Evolutionary conservation across 1,140 invertebrate species (phyloP), one percentile per base, ranked within the genome.

Genomic region (Littorina saxatilis): DNA sequence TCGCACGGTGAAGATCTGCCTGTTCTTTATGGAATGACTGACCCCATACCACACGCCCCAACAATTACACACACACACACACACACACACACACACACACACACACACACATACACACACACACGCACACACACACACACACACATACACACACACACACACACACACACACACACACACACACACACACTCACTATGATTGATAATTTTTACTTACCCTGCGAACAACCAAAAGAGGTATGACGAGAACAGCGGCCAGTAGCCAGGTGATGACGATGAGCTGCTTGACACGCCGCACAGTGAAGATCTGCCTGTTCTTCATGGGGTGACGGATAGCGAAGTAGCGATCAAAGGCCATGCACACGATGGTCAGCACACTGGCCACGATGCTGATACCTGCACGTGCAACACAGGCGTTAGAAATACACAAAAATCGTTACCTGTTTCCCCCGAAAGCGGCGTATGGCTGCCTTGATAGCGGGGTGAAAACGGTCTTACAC

Each of bases 331-430:
- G 61, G 27, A 91, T 90, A 32, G 88, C 90, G 50, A 90, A 82
- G 80, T 89, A 91, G 11, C 90, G 79, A 79, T 91, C 89, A 15
- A 88, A 80, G 73, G 88, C 88, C 87, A 91, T 89, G 52, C 85
- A 87, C 15, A 91, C 83, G 29, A 91, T 89, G 17, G 90, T 91
- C 58, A 91, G 68, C 2, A 91, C 88, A 55, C 89, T 91, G 47
- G 87, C 86, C 35, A 87, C 87, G 15, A 91, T 84, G 20, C 83
- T 89, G 17, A 91, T 80, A 47, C 90, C 90, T 91, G 83, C 7
- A 87, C 79, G 43, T 61, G 29, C 68, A 61, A 79, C 15, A 74
- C 27, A 76, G 32, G 73, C n/a, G n/a, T n/a, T n/a, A n/a, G n/a
- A n/a, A n/a, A n/a, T n/a, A n/a, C n/a, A n/a, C n/a, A n/a, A n/a